Base-by-base conservation (phyloP, 2,797 vertebrate genomes). In the Lagodon rhomboides region DNA sequence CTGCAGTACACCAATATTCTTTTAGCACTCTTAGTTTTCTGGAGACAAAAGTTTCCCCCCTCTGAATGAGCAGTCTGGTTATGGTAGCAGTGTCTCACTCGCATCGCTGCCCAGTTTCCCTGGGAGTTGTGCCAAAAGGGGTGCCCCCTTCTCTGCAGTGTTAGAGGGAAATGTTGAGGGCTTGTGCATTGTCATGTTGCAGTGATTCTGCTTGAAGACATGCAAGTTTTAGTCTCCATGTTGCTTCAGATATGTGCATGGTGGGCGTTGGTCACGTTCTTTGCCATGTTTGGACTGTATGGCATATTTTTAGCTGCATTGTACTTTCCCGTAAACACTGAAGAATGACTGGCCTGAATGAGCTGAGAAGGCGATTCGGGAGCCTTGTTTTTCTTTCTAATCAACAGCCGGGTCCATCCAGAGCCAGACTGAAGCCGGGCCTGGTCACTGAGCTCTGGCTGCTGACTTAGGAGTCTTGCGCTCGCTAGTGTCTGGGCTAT, bases 401-500 rank as follows among this genome's bases (percentile, higher is more conserved):
- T 90, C 83, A 88, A 78, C 79, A 68, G 68, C 60, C 74, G 44
- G 59, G 77, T 87, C 68, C 79, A 78, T 86, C 64, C 49, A 80
- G 67, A 89, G 68, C 80, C 79, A 85, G 85, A 83, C 83, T 83
- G 46, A 83, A 85, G 59, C 51, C 3, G 68, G 69, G 72, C 67
- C 82, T 66, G 79, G 55, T n/a, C 44, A 80, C 62, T 73, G 41
- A 87, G 67, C 68, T 83, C 76, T 80, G 85, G 80, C 85, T 92
- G 90, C 93, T 92, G 89, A 90, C 86, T 91, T 92, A 70, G 90
- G 90, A 94, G 90, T 87, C 90, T 91, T 92, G 79, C 75, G 71
- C 85, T 85, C 34, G 44, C 83, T 91, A 70, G 90, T 87, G 93
- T 94, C 88, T 93, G 89, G 67, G 77, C 90, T 96, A 95, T 95